phyloP scores from a whole-genome alignment of 2,888 invertebrate genomes.

The Pterostichus madidus region DNA sequence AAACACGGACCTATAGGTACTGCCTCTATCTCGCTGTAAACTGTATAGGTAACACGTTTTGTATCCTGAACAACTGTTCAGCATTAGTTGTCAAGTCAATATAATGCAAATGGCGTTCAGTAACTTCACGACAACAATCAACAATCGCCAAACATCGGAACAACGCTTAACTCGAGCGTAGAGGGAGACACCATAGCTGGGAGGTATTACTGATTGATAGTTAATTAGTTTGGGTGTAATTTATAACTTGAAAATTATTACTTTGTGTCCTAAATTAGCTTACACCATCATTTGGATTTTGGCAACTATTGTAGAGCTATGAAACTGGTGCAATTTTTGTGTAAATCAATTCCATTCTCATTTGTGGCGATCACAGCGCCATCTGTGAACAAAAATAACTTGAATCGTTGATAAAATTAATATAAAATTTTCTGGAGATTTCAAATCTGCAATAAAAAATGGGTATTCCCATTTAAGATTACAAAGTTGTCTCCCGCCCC shows the following conservation, averaged over 20 bases:
- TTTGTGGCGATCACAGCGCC: too few relatives aligned
- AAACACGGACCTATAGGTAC: not conserved
- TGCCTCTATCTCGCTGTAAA: not conserved
- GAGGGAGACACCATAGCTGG: not conserved
- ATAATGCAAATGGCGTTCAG: constrained; percentile 56
- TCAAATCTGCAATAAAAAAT: too few relatives aligned
- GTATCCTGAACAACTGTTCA: constrained; percentile 38
- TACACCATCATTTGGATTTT: too few relatives aligned
- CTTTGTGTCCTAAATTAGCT: not conserved
- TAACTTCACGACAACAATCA: constrained; percentile 36
- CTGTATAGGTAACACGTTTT: constrained; percentile 10
- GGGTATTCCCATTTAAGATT: too few relatives aligned
- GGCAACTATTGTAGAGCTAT: too few relatives aligned
- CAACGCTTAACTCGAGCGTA: not conserved
- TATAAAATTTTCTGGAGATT: too few relatives aligned
- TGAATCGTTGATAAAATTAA: too few relatives aligned
- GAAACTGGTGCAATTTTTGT: too few relatives aligned
- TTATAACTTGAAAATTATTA: not conserved
- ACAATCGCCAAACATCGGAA: constrained; percentile 41
- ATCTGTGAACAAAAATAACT: too few relatives aligned
- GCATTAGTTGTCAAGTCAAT: constrained; percentile 58
- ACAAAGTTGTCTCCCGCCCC: too few relatives aligned
- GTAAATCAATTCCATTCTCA: too few relatives aligned
- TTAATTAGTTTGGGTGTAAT: constrained; percentile 5
- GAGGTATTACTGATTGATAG: constrained; percentile 20